Conservation (phyloP, 2,797 vertebrate genomes). For the Helostoma temminkii region DNA sequence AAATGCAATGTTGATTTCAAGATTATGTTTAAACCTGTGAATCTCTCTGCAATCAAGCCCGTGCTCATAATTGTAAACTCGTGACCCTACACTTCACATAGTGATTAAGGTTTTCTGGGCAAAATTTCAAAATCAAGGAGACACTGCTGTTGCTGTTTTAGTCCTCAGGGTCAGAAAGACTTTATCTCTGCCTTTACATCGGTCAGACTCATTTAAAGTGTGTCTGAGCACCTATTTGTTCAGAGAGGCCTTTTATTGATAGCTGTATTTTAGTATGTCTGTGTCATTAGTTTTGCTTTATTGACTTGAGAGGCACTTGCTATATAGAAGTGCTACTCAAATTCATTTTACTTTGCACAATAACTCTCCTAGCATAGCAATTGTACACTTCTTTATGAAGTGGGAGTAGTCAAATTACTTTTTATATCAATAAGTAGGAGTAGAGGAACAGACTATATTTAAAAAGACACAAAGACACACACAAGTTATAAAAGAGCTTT, state of each 20-base stretch:
- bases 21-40: conserved; percentile 1
- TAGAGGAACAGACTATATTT: conserved; percentile 17
- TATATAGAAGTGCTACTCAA: conserved; percentile 4
- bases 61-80: background rate
- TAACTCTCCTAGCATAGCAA: conserved; percentile 1
- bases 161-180: background rate
- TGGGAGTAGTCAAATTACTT: background rate
- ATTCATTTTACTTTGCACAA: conserved; percentile 16
- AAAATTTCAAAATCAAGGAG: background rate
- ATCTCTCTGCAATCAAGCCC: background rate
- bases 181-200: background rate
- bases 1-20: conserved; percentile 21
- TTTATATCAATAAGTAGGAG: conserved; percentile 10
- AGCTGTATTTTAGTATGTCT: conserved; percentile 24
- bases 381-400: conserved; percentile 32
- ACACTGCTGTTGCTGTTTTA: background rate
- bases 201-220: conserved; percentile 7
- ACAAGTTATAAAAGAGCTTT: conserved; percentile 44
- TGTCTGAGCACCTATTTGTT: conserved; percentile 19
- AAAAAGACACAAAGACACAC: background rate
- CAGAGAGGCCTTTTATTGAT: conserved; percentile 24
- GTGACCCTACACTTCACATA: background rate
- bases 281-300: conserved; percentile 31
- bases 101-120: background rate
- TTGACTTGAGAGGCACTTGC: conserved; percentile 28